phyloP scores from a whole-genome alignment of 2,888 invertebrate genomes.

The Drosophila anceps region DNA sequence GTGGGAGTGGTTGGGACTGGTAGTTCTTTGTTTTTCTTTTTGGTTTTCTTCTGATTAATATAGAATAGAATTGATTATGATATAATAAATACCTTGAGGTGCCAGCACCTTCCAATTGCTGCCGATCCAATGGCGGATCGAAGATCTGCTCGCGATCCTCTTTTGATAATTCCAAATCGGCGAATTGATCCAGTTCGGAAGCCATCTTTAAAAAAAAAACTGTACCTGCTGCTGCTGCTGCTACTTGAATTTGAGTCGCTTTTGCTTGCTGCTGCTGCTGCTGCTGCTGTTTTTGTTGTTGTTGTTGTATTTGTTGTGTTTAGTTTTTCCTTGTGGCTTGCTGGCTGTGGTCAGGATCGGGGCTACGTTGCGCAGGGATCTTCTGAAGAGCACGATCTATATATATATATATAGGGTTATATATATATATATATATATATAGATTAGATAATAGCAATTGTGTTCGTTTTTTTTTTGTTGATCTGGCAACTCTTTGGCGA shows the following conservation, averaged over 20 bases:
- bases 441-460: slow-evolving; percentile 12
- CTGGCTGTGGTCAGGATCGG: not conserved
- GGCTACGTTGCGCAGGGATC: slow-evolving; percentile 8
- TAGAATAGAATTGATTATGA: not conserved
- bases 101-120: slow-evolving; percentile 85
- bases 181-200: slow-evolving; percentile 88
- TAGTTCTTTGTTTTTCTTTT: slow-evolving; percentile 1
- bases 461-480: slow-evolving; percentile 4
- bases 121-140: slow-evolving; percentile 87
- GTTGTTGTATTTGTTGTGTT: not conserved
- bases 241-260: not conserved
- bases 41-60: not conserved
- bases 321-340: slow-evolving; percentile 1
- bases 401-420: slow-evolving; percentile 17
- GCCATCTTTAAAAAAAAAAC: slow-evolving; percentile 77
- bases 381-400: slow-evolving; percentile 31
- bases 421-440: slow-evolving; percentile 32
- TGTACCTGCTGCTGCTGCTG: slow-evolving; percentile 26
- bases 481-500: slow-evolving; percentile 19
- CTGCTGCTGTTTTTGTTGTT: not conserved
- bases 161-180: slow-evolving; percentile 89
- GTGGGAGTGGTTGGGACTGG: not conserved
- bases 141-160: slow-evolving; percentile 91
- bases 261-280: slow-evolving; percentile 14
- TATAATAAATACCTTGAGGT: slow-evolving; percentile 84